Base-by-base conservation (phyloP, 1,140 invertebrate species). In the Brachionus rubens region DNA sequence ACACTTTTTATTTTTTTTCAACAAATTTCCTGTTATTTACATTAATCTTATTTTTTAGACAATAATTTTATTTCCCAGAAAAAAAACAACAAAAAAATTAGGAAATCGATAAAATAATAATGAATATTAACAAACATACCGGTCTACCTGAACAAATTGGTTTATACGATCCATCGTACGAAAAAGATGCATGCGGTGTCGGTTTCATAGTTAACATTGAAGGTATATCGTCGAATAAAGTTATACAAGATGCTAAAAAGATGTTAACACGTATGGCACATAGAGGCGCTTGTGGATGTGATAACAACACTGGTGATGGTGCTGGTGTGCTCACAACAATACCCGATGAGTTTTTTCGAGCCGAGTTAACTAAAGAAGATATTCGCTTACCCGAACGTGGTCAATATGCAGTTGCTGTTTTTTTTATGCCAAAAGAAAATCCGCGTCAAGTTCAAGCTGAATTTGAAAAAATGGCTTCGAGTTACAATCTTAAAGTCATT, bases 121-220 rank as follows among this genome's bases (percentile, higher is more conserved):
- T 77, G 56, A 77, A 75, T 16, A 26, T 72, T 14, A 50, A 72
- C 46, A 16, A 50, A 19, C 46, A 26, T 19, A 72, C 24, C n/a
- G 83, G 82, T 77, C 85, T 84, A 76, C 87, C 87, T 9, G 80
- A 81, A 48, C 85, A 86, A 79, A 88, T 91, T 87, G 94, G 93
- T 83, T 89, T 99, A 78, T 99, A 98, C 86, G 91, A 96, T 86
- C 94, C 95, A 50, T 87, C 88, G 78, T 89, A 91, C 81, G 96
- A 98, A 86, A 91, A 91, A 81, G 96, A 97, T 83, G 93, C 95
- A 77, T 99, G 96, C 82, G 96, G 96, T 77, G 96, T 99, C 80
- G 96, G 96, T 78, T 99, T 97, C 86, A 94, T 99, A 79, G 95
- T 96, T 80, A 92, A 92, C 83, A 98, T 99, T 84, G 92, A 99